Conservation (phyloP, 2,797 vertebrate species). For the Myotis vivesi region DNA sequence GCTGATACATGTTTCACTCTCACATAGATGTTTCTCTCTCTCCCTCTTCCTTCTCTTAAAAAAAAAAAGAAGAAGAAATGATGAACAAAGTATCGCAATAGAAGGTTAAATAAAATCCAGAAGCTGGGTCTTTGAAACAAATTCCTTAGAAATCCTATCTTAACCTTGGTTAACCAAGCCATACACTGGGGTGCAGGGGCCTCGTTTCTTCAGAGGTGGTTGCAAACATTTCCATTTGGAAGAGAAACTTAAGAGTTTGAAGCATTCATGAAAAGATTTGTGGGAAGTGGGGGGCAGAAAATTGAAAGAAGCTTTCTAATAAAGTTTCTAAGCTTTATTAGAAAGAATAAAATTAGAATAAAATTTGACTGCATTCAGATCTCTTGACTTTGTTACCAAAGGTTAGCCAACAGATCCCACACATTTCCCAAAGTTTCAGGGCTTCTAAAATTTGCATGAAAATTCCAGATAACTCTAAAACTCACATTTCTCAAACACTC, state of each 20-base stretch:
- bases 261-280: background rate
- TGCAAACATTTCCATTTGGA: background rate
- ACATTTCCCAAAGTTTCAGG: background rate
- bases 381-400: background rate
- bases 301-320: background rate
- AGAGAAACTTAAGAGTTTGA: background rate
- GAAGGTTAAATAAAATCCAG: background rate
- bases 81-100: background rate
- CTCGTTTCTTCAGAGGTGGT: background rate
- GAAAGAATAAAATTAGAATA: background rate
- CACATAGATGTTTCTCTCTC: background rate
- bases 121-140: conserved; percentile 23
- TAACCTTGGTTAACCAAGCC: background rate
- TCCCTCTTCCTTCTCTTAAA: no score
- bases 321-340: background rate
- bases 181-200: accelerated
- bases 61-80: background rate
- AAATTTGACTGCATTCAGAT: background rate
- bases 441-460: background rate
- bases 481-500: background rate
- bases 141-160: background rate
- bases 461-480: background rate
- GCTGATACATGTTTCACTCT: background rate
- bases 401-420: background rate
- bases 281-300: background rate